Conservation (phyloP, 2,113 vertebrate genomes). For the Zosterops japonicus region DNA sequence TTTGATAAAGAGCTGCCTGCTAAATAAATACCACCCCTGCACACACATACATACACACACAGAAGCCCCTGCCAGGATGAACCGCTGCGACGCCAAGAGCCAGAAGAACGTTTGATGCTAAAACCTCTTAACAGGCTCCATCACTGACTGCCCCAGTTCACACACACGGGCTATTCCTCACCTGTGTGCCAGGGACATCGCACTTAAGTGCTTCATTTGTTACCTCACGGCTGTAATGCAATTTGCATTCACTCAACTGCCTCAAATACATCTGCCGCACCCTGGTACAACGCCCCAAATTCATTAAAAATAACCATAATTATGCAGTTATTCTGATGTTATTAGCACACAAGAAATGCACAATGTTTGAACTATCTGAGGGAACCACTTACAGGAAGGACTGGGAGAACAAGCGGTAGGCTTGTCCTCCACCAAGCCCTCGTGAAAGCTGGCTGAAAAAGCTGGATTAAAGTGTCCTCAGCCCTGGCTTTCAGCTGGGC, state of each 20-base stretch:
- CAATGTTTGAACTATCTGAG: neutral
- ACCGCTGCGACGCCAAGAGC: neutral
- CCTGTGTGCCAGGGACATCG: neutral
- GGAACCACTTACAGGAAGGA: neutral
- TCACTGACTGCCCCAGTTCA: neutral
- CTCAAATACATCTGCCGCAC: neutral
- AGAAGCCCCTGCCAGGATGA: neutral
- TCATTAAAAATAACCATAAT: neutral
- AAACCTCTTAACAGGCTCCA: conserved; percentile 2
- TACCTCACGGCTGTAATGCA: neutral
- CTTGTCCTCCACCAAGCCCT: accelerated
- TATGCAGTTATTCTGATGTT: accelerated
- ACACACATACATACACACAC: neutral
- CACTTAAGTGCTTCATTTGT: neutral
- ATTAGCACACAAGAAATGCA: neutral
- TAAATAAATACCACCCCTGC: conserved; percentile 27
- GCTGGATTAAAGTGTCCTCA: neutral
- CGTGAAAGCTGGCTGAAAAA: neutral
- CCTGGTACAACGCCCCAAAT: neutral
- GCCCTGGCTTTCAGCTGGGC: neutral
- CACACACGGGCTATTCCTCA: neutral
- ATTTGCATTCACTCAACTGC: neutral
- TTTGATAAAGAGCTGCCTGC: conserved; percentile 64
- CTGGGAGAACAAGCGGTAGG: accelerated
- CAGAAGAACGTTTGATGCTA: neutral